A percentile compares a stretch with the other conserved stretches of the same genome.
Evolutionary conservation across 2,888 invertebrate species (phyloP).

Genomic region (Girardia tigrina): DNA sequence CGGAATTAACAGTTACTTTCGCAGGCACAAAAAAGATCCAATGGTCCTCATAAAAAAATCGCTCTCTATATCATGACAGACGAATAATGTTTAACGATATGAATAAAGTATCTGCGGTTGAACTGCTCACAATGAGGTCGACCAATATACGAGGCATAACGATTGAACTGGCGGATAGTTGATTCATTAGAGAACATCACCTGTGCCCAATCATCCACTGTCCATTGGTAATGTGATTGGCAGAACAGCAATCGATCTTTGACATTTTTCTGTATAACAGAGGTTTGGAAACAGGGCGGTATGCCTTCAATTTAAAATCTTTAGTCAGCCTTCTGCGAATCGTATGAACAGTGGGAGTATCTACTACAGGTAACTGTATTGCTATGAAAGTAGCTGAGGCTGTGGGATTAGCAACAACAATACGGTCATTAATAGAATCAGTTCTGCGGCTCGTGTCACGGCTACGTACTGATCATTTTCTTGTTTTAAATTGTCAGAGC

Average conservation of each 20-base stretch:
- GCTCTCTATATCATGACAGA: too few relatives aligned
- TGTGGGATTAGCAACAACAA: not conserved
- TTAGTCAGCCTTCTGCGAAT: not conserved
- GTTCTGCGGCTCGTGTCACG: not conserved
- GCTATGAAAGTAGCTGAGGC: not conserved
- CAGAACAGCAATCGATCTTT: not conserved
- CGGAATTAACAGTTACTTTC: too few relatives aligned
- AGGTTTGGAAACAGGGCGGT: too few relatives aligned
- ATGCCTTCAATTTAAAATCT: not conserved
- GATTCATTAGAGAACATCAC: conserved; percentile 4
- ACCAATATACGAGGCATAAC: too few relatives aligned
- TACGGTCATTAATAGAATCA: not conserved
- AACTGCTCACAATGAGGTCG: too few relatives aligned
- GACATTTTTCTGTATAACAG: conserved; percentile 21
- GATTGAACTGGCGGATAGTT: not conserved
- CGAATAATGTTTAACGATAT: too few relatives aligned
- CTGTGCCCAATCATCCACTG: conserved; percentile 13
- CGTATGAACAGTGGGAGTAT: not conserved
- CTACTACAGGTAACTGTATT: not conserved
- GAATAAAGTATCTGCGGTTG: too few relatives aligned
- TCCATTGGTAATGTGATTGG: not conserved
- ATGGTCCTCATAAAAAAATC: too few relatives aligned
- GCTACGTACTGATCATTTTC: not conserved
- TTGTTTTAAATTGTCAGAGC: not conserved
- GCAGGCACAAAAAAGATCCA: too few relatives aligned